Percentiles rank a stretch among this genome's conserved stretches.
phyloP scores from a whole-genome alignment of 2,888 invertebrate genomes.

The Synanthedon vespiformis region DNA sequence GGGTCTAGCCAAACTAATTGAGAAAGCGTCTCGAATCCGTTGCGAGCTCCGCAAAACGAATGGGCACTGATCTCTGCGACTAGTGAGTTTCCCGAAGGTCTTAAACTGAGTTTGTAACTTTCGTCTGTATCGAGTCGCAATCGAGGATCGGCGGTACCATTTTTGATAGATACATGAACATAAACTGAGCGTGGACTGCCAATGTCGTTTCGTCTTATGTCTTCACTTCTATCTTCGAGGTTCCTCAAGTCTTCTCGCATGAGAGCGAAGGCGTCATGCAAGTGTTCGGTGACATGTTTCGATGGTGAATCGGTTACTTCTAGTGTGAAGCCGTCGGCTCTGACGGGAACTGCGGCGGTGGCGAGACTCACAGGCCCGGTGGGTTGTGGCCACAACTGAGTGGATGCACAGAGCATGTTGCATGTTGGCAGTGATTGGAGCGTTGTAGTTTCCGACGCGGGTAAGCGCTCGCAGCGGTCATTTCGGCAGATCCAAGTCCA shows the following conservation, averaged over 20 bases:
- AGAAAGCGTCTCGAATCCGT: slow-evolving; percentile 82
- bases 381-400: slow-evolving; percentile 85
- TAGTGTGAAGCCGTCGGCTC: slow-evolving; percentile 61
- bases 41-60: slow-evolving; percentile 82
- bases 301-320: slow-evolving; percentile 48
- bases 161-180: slow-evolving; percentile 67
- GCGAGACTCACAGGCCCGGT: slow-evolving; percentile 78
- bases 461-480: slow-evolving; percentile 75
- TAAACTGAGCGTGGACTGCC: slow-evolving; percentile 53
- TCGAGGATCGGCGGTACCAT: slow-evolving; percentile 63
- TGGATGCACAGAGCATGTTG: slow-evolving; percentile 81
- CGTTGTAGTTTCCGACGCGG: slow-evolving; percentile 37
- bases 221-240: slow-evolving; percentile 45
- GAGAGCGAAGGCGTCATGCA: slow-evolving; percentile 60
- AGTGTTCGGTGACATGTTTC: slow-evolving; percentile 37
- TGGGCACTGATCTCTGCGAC: slow-evolving; percentile 73
- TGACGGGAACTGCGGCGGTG: slow-evolving; percentile 72
- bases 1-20: slow-evolving; percentile 86
- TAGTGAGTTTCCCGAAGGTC: slow-evolving; percentile 51
- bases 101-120: slow-evolving; percentile 76
- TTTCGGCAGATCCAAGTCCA: slow-evolving; percentile 84
- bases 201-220: slow-evolving; percentile 22
- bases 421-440: slow-evolving; percentile 78
- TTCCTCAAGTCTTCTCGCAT: slow-evolving; percentile 63
- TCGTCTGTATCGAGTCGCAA: slow-evolving; percentile 79